Evolutionary conservation across 2,113 vertebrate species (phyloP), one percentile per base, ranked within the genome.

Genomic region (Halcyon malimbica): DNA sequence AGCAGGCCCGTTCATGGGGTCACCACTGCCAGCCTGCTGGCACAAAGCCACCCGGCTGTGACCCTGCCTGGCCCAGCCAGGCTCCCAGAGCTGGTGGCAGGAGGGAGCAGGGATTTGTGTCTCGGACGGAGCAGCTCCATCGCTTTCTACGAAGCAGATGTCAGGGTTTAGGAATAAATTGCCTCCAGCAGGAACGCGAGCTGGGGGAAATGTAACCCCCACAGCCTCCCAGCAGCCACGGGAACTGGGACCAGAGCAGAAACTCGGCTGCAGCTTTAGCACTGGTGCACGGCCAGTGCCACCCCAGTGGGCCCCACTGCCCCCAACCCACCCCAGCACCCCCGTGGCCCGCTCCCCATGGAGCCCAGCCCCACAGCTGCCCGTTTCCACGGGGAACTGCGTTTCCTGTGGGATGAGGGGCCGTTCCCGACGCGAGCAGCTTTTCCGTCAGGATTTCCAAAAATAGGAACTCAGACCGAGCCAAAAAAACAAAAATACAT

Each of bases 1-100:
- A 15, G 48, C 0, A 1, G 28, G 6, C 4, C 20, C 16, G 20
- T 6, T 44, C 0, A 0, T 0, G 2, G 18, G 17, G 3, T 28
- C 79, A 4, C 20, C 0, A 2, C 65, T 35, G 42, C 50, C 89
- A 48, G 33, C 21, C 16, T 0, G 0, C 33, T 2, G 0, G 23
- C 48, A 44, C 54, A 77, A 77, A 83, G 50, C 23, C 39, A 28
- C 23, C 24, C 0, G 1, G 53, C 48, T 23, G 33, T 8, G 53
- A 54, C 3, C 17, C 12, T 15, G 78, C 24, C 51, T 13, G 15
- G 57, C n/a, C 39, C 39, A n/a, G 57, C 8, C 2, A 0, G 17
- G 8, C 9, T 44, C 62, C 68, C 64, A 57, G 7, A 62, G 67
- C 10, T 14, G 5, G 31, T 1, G 2, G 50, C 63, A 35, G 44